Evolutionary conservation across 1,140 invertebrate species (phyloP), one percentile per base, ranked within the genome.

Genomic region (Caerostris darwini): DNA sequence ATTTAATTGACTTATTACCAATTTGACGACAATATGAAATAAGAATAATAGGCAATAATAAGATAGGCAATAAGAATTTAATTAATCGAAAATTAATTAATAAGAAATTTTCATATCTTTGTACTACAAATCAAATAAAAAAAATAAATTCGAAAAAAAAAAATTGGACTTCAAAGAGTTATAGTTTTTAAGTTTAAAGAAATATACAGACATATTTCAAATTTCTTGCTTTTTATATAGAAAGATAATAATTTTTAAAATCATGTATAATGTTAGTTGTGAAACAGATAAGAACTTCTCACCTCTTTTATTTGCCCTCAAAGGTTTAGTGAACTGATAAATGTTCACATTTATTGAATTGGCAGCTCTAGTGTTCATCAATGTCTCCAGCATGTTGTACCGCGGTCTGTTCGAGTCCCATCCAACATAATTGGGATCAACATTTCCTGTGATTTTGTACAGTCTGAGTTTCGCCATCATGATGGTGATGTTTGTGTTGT

Each of bases 271-370:
- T 34, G 34, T 34, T 34, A 34, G 34, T 34, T 34, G 34, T 34
- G 34, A 34, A 34, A 34, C 34, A 34, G 3, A 12, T 71, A 3
- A 50, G 8, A 58, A 50, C 6, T 87, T 50, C n/a, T 71, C 71
- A 94, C 94, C 94, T 94, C 77, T 87, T 19, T 82, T 93, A 8
- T 94, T 94, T 5, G 53, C n/a, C 34, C 92, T 71, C 17, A 95
- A 7, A 3, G 94, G 94, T 81, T 94, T 95, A 0, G 85, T 12
- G 50, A 81, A 94, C 17, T 94, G 94, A 64, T 93, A 95, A 53
- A 95, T 87, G 12, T 91, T 85, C 2, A 95, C 90, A 54, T 86
- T 94, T 4, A 94, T 61, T 34, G 81, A 50, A 34, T 94, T 83
- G 17, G 94, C 83, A n/a, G 93, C 81, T 59, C 81, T 53, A 7